Base-by-base conservation (phyloP, 2,888 invertebrate genomes). In the Ethmia dodecea region DNA sequence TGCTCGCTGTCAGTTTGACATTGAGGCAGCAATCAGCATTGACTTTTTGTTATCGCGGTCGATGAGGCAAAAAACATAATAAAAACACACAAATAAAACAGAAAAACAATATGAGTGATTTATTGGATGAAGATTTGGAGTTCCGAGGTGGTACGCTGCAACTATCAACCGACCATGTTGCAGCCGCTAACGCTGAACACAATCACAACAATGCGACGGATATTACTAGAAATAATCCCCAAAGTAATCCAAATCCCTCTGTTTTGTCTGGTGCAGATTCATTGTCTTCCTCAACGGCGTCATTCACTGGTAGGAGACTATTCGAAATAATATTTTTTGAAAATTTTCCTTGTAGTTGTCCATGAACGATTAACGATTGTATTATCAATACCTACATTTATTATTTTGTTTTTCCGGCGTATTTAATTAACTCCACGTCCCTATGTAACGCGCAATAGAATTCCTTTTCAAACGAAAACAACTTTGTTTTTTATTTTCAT, bases 71-170 rank as follows among this genome's bases (percentile, higher is more conserved):
- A 24, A 30, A 33, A 35, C 20, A 8, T 9, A n/a, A 33, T n/a
- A 6, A 27, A 18, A 36, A 32, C 28, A n/a, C n/a, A n/a, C 6
- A 28, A 32, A 29, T 14, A 37, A 33, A 30, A 20, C 29, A 31
- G 33, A n/a, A 10, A 16, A 43, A 33, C 38, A 59, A 13, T 30
- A 86, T 86, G 86, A 65, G 73, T 48, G 80, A 86, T 48, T 55
- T 86, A 44, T 55, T 87, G 33, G 89, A 89, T 28, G 89, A 89
- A 18, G 89, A 89, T 47, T 68, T 71, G 66, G 89, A 89, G 59
- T 89, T 89, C 49, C 83, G 84, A 32, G 89, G 88, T 22, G 89
- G 88, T 28, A 88, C 88, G 15, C 55, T 86, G 42, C 83, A 86
- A 53, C 50, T 86, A 31, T 76, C 81, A 10, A 55, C 74, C 1